Base-by-base conservation (phyloP, 2,113 vertebrate species). In the Alosa alosa region DNA sequence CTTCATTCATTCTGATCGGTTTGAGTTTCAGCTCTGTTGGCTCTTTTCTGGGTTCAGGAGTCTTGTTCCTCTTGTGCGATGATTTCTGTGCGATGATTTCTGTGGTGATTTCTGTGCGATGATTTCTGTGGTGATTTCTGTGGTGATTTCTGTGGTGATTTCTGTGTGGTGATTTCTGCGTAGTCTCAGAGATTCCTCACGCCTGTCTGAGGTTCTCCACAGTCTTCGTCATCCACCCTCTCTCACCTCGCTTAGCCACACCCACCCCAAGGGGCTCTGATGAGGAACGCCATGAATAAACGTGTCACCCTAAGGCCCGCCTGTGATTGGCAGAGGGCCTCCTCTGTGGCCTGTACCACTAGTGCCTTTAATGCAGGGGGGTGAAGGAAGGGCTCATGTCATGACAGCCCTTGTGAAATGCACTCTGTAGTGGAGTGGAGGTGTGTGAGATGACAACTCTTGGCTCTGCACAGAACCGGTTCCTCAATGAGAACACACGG, bases 331-430 rank as follows among this genome's bases (percentile, higher is more conserved):
- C 83, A 39, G 81, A 83, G 81, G 6, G 3, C 52, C 9, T 20
- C 68, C 64, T 82, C 90, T 90, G 88, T 57, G 82, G 47, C 45
- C 57, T 50, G 81, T 52, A 13, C 20, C 20, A 52, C 52, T 25
- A 15, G 0, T 41, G 57, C n/a, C 17, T 47, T 75, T 17, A 3
- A 13, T 39, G 72, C 11, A 0, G n/a, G 2, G 31, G n/a, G n/a
- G 2, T 68, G 10, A 1, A 25, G 60, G 22, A 36, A 36, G n/a
- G 22, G 57, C 2, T 60, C 17, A 60, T 60, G 57, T 20, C 22
- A 64, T 2, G 22, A 64, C 57, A 64, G 22, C 20, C 22, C 15
- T 22, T 64, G 15, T 18, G 20, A 22, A 1, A 5, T 17, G 20
- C 17, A 57, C 1, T 44, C 41, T 44, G 41, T 44, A 44, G 41